Base-by-base conservation (phyloP, 2,888 invertebrate species). In the Ypsolopha scabrella region DNA sequence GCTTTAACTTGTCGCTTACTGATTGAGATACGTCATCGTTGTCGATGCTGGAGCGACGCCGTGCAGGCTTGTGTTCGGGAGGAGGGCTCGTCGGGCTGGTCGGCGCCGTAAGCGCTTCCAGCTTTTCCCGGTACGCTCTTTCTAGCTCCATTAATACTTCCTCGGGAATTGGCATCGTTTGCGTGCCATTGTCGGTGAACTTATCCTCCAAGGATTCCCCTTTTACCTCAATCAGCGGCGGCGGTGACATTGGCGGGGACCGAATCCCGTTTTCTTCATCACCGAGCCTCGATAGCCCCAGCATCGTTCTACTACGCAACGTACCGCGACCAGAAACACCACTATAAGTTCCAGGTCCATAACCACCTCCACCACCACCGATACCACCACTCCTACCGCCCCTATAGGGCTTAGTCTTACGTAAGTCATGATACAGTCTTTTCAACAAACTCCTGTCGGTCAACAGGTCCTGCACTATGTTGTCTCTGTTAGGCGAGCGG, bases 11-110 rank as follows among this genome's bases (percentile, higher is more conserved):
- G 66, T 95, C 94, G 67, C 94, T 93, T 34, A 95, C 95, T 0
- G 94, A 95, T 55, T 94, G 94, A 0, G 94, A 94, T 0, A 94
- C 91, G 65, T 94, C 94, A 64, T 94, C 94, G 70, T 94, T 92
- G 66, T 94, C 94, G 10, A 94, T 92, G 68, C 94, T 93, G 61
- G 93, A 93, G 61, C 92, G 90, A 46, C 94, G 88, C 7, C 92
- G 81, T 54, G 79, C 67, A 7, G 79, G 70, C 51, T 76, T 75
- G 13, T 80, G 69, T 51, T 72, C 85, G 2, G 77, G 68, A 11
- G 79, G 71, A 41, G 79, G 81, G 37, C 83, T 76, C 6, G 81
- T 79, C 2, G 85, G 83, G 52, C 80, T 77, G n/a, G 81, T 80
- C 6, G 83, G 83, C 6, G 64, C 68, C 51, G 77, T 85, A 51